Base-by-base conservation (phyloP, 2,888 invertebrate species). In the Celastrina argiolus region DNA sequence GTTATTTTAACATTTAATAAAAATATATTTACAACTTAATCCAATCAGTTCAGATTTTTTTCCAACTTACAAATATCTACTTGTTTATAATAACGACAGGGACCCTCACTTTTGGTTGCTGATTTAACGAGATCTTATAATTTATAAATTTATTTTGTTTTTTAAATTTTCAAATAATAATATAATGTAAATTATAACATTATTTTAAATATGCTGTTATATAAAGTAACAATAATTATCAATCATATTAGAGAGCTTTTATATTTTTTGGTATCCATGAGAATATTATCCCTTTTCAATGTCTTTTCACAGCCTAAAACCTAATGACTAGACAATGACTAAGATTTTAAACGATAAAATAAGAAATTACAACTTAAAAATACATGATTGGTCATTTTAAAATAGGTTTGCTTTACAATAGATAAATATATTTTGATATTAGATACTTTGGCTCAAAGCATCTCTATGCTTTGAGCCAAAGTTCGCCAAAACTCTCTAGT, bases 1-100 rank as follows among this genome's bases (percentile, higher is more conserved):
- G 39, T 65, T 68, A 66, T 68, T 67, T 69, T 69, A 72, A 76
- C 70, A 71, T 73, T 73, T 73, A 76, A 72, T 74, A 72, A 72
- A 73, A 71, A 72, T 68, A 74, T 85, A 88, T 85, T 78, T 87
- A 88, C 84, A 88, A 72, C 86, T 87, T 87, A 89, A 78, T 76
- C 77, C 87, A 84, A 89, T 91, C 90, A 91, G 90, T 91, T 88
- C 90, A 84, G 83, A 87, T 85, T 82, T 76, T 76, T 70, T 79
- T 79, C 74, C 80, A 82, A 81, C 78, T 74, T 78, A 80, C 76
- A 79, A 69, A 69, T n/a, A n/a, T n/a, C n/a, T 63, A 67, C 12
- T 63, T 45, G 14, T 61, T 8, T 22, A 56, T 51, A 18, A 8
- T n/a, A 59, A 34, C 18, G 36, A 39, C 39, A 61, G 22, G 39